Conservation (phyloP, 2,113 vertebrate species). For the Forbesichthys papilliferus region DNA sequence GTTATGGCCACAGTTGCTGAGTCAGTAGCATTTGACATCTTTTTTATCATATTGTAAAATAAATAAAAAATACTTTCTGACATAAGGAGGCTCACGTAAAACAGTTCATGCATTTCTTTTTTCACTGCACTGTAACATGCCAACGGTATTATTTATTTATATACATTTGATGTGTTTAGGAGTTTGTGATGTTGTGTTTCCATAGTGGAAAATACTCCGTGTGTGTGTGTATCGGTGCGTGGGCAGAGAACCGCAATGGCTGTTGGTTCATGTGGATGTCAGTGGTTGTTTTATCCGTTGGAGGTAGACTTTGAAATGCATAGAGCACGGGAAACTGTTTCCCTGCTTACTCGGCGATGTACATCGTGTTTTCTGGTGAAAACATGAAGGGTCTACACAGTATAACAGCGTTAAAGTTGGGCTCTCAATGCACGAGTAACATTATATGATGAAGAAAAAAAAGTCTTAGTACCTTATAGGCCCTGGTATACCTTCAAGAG, state of each 20-base stretch:
- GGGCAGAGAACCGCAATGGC: constrained; percentile 31
- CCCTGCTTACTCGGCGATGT: not conserved
- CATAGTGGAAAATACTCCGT: constrained; percentile 29
- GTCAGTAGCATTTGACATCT: no score
- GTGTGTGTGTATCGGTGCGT: not conserved
- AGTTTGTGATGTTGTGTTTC: constrained; percentile 20
- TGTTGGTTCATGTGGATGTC: constrained; percentile 53
- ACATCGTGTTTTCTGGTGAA: constrained; percentile 1
- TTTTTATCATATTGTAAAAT: no score
- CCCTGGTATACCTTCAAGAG: constrained; percentile 31
- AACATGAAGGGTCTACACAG: constrained; percentile 29
- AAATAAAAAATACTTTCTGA: no score
- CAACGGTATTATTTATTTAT: constrained; percentile 2
- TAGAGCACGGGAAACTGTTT: constrained; percentile 12
- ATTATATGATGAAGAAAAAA: constrained; percentile 32
- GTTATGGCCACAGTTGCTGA: no score
- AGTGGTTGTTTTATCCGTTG: constrained; percentile 20
- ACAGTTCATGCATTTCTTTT: not conserved
- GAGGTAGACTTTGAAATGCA: constrained; percentile 18
- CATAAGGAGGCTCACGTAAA: no score
- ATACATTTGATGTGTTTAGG: constrained; percentile 21
- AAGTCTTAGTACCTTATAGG: constrained; percentile 46
- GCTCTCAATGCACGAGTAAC: constrained; percentile 17
- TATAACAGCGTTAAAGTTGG: constrained; percentile 11
- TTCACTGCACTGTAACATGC: not conserved